A percentile compares a stretch with the other conserved stretches of the same genome.
These are phyloP conservation scores for Phalanger gymnotis DNA, from an alignment of 2,797 vertebrate species.

Conservation along the genomic window DNA sequence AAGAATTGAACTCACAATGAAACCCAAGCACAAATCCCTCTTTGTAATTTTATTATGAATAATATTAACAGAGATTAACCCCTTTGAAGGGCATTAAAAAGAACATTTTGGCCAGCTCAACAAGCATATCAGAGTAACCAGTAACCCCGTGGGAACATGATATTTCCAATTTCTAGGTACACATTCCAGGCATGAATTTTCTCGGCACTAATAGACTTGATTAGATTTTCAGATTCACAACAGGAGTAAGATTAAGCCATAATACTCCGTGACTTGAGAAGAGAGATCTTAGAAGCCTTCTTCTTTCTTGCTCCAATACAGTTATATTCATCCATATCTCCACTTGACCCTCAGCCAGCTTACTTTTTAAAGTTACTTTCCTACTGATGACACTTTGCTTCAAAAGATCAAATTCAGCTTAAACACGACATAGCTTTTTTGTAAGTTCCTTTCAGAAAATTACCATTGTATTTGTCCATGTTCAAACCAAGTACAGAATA, in stretches of 20 bases:
- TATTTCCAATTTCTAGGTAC: slow-evolving; percentile 38
- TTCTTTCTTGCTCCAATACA: not conserved
- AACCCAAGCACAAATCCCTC: slow-evolving; percentile 44
- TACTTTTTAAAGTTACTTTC: not conserved
- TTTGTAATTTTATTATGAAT: slow-evolving; percentile 48
- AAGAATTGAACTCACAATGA: slow-evolving; percentile 62
- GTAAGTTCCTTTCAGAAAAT: not conserved
- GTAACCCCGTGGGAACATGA: not conserved
- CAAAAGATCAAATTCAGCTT: not conserved
- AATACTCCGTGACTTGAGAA: not conserved
- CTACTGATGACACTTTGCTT: not conserved
- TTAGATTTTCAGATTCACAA: not conserved
- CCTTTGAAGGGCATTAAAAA: not conserved
- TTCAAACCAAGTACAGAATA: not conserved
- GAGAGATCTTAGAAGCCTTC: not conserved
- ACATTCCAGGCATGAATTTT: not conserved
- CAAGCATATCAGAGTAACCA: not conserved
- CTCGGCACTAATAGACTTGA: not conserved
- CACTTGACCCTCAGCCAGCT: not conserved
- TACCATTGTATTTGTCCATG: not conserved
- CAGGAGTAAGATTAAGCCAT: not conserved
- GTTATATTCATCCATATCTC: not conserved
- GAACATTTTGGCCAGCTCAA: not conserved
- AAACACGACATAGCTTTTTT: not conserved
- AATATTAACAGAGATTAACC: slow-evolving; percentile 47